These are phyloP conservation scores for Acropora yongei DNA, from an alignment of 64 coral and sea anemone species.

Conservation along the genomic window DNA sequence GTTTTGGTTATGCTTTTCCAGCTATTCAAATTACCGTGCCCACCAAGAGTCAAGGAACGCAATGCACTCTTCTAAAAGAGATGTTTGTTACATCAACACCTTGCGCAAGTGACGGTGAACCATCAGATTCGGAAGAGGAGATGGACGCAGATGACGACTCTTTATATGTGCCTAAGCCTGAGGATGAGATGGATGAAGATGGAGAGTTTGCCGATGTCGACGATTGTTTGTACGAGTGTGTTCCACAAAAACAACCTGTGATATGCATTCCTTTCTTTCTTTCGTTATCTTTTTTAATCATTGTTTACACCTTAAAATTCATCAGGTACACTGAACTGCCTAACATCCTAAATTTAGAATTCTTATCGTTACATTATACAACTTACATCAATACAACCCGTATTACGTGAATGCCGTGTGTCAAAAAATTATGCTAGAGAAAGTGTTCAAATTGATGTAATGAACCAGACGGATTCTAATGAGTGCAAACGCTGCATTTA, in stretches of 20 bases:
- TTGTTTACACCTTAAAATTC: too few relatives aligned
- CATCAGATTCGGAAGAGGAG: constrained; percentile 8
- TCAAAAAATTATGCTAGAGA: too few relatives aligned
- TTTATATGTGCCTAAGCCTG: not conserved
- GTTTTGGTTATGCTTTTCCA: not conserved
- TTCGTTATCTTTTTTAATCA: not conserved
- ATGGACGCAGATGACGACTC: not conserved
- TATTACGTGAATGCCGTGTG: too few relatives aligned
- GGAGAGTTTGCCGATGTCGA: constrained; percentile 9
- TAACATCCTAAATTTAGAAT: not conserved
- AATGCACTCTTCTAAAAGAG: constrained; percentile 12
- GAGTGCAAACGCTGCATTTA: not conserved
- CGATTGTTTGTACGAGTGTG: constrained; percentile 7
- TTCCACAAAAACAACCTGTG: not conserved
- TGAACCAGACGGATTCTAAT: too few relatives aligned
- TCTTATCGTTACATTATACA: not conserved
- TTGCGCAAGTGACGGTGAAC: not conserved
- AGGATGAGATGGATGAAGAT: not conserved
- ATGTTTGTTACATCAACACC: not conserved
- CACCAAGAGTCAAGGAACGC: constrained; percentile 8
- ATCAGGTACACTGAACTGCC: not conserved
- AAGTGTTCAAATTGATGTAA: too few relatives aligned
- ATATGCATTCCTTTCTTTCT: not conserved
- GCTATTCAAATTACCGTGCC: not conserved
- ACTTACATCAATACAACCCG: not conserved